A percentile compares a stretch with the other conserved stretches of the same genome.
These are phyloP conservation scores for Salvelinus sp. DNA, from an alignment of 2,113 vertebrate species.

Conservation along the genomic window DNA sequence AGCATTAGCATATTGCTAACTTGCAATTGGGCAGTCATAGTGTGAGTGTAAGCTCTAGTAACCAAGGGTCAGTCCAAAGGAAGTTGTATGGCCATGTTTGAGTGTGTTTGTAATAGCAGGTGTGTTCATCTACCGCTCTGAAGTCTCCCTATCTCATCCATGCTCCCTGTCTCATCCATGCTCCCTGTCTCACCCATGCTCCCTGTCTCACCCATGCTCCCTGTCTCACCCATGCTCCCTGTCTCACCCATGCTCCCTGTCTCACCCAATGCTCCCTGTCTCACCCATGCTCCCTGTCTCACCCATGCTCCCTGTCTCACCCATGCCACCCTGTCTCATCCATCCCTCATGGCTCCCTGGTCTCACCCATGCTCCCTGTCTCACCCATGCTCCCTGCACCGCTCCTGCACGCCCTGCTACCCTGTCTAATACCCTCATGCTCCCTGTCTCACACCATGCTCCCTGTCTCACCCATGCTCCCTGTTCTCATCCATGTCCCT, in stretches of 20 bases:
- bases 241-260: slow-evolving; percentile 6
- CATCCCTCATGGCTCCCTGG: slow-evolving; percentile 15
- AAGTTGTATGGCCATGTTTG: no score
- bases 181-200: slow-evolving; percentile 10
- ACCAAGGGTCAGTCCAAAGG: background rate
- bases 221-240: slow-evolving; percentile 12
- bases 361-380: background rate
- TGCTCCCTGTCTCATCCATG: background rate
- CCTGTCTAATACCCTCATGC: no score
- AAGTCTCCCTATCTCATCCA: background rate
- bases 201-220: no score
- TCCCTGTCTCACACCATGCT: background rate
- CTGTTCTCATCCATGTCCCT: slow-evolving; percentile 13
- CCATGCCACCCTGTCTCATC: slow-evolving; percentile 15
- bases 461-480: no score
- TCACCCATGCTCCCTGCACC: background rate
- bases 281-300: slow-evolving; percentile 10
- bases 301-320: slow-evolving; percentile 6
- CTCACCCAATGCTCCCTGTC: slow-evolving; percentile 11
- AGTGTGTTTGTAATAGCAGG: no score
- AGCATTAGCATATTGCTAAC: slow-evolving; percentile 1
- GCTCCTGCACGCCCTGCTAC: no score
- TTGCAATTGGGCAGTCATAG: background rate
- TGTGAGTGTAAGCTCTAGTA: background rate
- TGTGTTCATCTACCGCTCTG: background rate